phyloP scores from a whole-genome alignment of 1,140 invertebrate species.

The Planococcus citri region DNA sequence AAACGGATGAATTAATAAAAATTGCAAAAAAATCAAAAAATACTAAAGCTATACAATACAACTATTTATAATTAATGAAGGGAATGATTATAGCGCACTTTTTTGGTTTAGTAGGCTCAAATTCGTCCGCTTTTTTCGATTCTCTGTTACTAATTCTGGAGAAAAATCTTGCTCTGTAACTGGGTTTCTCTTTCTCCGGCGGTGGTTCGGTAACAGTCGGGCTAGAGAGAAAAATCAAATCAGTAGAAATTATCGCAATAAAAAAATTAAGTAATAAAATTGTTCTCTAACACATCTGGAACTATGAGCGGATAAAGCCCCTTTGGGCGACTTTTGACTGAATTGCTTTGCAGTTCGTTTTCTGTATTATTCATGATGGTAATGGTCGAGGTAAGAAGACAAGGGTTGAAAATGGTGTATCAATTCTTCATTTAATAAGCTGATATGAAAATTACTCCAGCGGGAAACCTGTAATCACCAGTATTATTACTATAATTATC shows the following conservation, averaged over 20 bases:
- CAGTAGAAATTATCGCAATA: not conserved
- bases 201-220: not conserved
- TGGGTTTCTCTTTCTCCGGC: not conserved
- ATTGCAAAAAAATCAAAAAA: not conserved
- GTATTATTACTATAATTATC: too few relatives aligned
- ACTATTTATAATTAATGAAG: not conserved
- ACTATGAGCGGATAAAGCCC: not conserved
- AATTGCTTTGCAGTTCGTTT: not conserved
- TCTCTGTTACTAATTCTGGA: constrained; percentile 2
- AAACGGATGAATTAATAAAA: too few relatives aligned
- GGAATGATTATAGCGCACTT: too few relatives aligned
- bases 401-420: not conserved
- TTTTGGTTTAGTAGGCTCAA: not conserved
- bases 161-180: not conserved
- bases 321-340: constrained; percentile 4
- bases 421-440: not conserved
- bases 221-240: not conserved
- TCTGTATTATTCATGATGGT: not conserved
- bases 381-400: too few relatives aligned
- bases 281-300: not conserved
- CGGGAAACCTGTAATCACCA: not conserved
- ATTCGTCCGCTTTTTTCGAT: not conserved
- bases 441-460: not conserved
- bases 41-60: too few relatives aligned
- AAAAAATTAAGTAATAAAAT: not conserved